phyloP scores from a whole-genome alignment of 2,888 invertebrate genomes.

The Odontocolon sp. region DNA sequence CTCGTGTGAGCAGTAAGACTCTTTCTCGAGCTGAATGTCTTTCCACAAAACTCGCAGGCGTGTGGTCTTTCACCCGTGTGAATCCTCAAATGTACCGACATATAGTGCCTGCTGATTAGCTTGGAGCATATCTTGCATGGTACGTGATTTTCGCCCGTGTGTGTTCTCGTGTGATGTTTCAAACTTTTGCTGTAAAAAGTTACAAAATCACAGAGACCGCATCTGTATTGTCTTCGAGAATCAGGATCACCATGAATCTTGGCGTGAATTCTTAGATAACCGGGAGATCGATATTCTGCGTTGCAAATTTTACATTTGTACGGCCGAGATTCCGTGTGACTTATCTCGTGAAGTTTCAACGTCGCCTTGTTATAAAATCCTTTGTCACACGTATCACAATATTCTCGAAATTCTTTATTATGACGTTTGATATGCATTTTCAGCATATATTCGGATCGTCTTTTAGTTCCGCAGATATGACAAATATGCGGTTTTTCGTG shows the following conservation, averaged over 20 bases:
- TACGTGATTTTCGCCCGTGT: conserved; percentile 5
- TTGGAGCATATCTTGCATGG: too few species aligned
- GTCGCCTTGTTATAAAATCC: conserved; percentile 80
- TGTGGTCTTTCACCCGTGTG: not conserved
- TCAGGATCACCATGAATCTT: conserved; percentile 75
- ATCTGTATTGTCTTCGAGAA: conserved; percentile 19
- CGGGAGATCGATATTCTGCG: conserved; percentile 80
- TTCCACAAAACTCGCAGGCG: not conserved
- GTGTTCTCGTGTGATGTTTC: not conserved
- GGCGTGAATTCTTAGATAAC: conserved; percentile 81
- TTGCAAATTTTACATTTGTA: conserved; percentile 79
- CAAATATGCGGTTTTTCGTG: conserved; percentile 53
- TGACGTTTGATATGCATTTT: conserved; percentile 80
- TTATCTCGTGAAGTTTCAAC: conserved; percentile 77
- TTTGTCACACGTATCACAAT: conserved; percentile 80
- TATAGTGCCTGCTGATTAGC: too few species aligned
- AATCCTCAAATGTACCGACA: not conserved
- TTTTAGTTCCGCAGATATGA: conserved; percentile 23
- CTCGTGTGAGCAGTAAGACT: not conserved
- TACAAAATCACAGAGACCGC: conserved; percentile 44
- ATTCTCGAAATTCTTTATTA: conserved; percentile 80
- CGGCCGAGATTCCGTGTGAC: conserved; percentile 73
- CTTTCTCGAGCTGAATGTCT: not conserved
- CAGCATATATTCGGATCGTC: not conserved
- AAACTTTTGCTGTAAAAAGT: conserved; percentile 28